Evolutionary conservation across 2,888 invertebrate genomes (phyloP), one percentile per base, ranked within the genome.

Genomic region (Eustalomyia histrio): DNA sequence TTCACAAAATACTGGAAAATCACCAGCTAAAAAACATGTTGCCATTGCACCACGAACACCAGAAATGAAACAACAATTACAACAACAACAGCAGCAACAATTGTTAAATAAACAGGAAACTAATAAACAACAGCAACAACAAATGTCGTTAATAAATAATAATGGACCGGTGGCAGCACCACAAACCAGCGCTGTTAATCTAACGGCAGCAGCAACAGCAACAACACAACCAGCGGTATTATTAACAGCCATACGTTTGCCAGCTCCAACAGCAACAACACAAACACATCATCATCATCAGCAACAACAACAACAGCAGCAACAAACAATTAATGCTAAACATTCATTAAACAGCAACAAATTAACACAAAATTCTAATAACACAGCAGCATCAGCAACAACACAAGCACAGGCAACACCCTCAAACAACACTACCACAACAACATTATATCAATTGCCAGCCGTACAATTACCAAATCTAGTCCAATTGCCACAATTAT

Each of bases 401-500:
- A 43, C 78, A 8, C 58, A 78, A 8, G 43, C 80, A 33, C 85
- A 17, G 5, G 52, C 80, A 5, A 64, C 64, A 12, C 12, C 39
- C 39, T 39, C 39, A 2, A 39, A 39, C 43, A 47, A 12, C 43
- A 47, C 43, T 14, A 47, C 43, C 14, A 47, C 43, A 7, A 52
- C 82, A 7, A 80, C 93, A 89, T 87, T 90, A 12, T 93, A 92
- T 86, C 92, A 93, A 83, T 92, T 93, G 87, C 93, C 93, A 1
- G 74, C 79, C 18, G 90, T 93, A 58, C 91, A 93, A 87, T 89
- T 93, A 88, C 93, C 93, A 84, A 93, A 93, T 90, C 90, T 93
- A 79, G 92, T 93, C 83, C 93, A 93, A 90, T 91, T 93, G 90
- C 93, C 93, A 75, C 93, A 93, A 86, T 87, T 93, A 75, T 91